A percentile compares a stretch with the other conserved stretches of the same genome.
Evolutionary conservation across 2,888 invertebrate genomes (phyloP).

Genomic region (Diadegma fenestrale): DNA sequence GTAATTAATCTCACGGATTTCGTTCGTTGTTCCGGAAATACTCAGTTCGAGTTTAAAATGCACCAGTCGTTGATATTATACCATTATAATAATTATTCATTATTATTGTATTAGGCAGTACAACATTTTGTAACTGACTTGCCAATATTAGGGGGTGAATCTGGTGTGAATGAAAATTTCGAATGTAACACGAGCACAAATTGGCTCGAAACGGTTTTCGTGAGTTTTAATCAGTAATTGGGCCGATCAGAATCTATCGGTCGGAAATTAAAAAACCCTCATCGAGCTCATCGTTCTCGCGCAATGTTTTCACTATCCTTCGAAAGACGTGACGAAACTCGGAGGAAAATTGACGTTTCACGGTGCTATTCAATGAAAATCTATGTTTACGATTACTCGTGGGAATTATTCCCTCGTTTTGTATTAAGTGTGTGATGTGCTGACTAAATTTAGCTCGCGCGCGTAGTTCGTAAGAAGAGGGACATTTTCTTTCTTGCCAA

Average conservation of each 20-base stretch:
- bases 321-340: conserved; percentile 4
- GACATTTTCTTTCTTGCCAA: not conserved
- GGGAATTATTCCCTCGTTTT: conserved; percentile 40
- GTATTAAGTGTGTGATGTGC: conserved; percentile 34
- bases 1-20: conserved; percentile 30
- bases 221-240: conserved; percentile 8
- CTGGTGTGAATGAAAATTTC: conserved; percentile 10
- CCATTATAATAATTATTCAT: conserved; percentile 27
- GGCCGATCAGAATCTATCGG: not conserved
- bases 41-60: conserved; percentile 15
- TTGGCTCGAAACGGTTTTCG: not conserved
- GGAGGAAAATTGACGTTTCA: conserved; percentile 32
- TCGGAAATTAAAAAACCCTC: not conserved
- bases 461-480: not conserved
- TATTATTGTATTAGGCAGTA: conserved; percentile 48
- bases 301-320: not conserved
- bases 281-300: conserved; percentile 9
- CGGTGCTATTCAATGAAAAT: conserved; percentile 54
- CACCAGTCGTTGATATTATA: conserved; percentile 25
- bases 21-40: conserved; percentile 11
- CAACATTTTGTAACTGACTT: conserved; percentile 60
- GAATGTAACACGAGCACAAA: conserved; percentile 18
- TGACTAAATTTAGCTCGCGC: conserved; percentile 28
- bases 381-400: conserved; percentile 10
- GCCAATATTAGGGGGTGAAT: conserved; percentile 28